Base-by-base conservation (phyloP, 2,888 invertebrate genomes). In the Dryococelus australis region DNA sequence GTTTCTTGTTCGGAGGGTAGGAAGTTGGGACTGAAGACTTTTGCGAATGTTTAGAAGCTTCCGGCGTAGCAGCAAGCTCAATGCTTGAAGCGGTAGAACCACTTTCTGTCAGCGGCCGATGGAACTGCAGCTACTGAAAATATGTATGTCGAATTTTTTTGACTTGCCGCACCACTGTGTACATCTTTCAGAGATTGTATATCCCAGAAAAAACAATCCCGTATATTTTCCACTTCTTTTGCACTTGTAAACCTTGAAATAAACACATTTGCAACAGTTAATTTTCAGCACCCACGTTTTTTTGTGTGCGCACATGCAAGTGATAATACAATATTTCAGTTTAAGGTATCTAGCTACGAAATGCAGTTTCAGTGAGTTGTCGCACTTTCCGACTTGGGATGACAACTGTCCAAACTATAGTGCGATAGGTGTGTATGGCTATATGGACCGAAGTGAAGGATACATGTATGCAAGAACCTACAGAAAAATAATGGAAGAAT, bases 171-270 rank as follows among this genome's bases (percentile, higher is more conserved):
- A 85, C 53, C 85, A 85, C 26, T 85, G n/a, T 51, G 85, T 47
- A 51, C 26, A n/a, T 85, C 26, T 51, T 85, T 85, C n/a, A 85
- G 26, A 4, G 27, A 24, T 85, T n/a, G 13, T 51, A 79, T 6
- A 10, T 79, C 79, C 27, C 9, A 12, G 51, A 85, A 53, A 51
- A 85, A 53, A 47, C 65, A 27, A 28, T 85, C 85, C 5, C 65
- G n/a, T 6, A 53, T 20, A 12, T 85, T 85, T 85, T 85, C 13
- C 65, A 85, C 16, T 85, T 51, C 27, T 85, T 85, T 85, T 53
- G 65, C 5, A 85, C 51, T 26, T 85, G n/a, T 28, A 53, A 0
- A 53, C 85, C 85, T 85, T 47, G 28, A 85, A 12, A 26, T 85
- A 53, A 51, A 28, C 27, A 53, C 65, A 16, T 6, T n/a, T 4